A percentile compares a stretch with the other conserved stretches of the same genome.
phyloP scores from a whole-genome alignment of 2,888 invertebrate species.

The Ephialtes manifestator region DNA sequence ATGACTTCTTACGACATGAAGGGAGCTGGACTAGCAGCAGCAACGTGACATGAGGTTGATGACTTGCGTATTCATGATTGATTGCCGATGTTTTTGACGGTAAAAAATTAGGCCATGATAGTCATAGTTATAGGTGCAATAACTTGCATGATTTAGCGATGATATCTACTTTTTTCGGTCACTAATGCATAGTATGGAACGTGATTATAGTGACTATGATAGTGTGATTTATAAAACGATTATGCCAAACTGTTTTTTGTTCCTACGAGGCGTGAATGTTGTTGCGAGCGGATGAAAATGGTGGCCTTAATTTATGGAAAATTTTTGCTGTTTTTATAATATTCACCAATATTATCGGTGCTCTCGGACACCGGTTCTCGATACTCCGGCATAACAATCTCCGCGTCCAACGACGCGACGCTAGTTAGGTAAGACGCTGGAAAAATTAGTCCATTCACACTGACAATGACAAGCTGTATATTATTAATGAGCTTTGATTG shows the following conservation, averaged over 20 bases:
- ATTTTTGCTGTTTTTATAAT: conserved; percentile 51
- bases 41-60: conserved; percentile 55
- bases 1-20: conserved; percentile 41
- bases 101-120: conserved; percentile 11
- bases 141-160: conserved; percentile 44
- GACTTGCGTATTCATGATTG: conserved; percentile 27
- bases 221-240: conserved; percentile 45
- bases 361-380: conserved; percentile 73
- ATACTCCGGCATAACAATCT: conserved; percentile 75
- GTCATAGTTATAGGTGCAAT: conserved; percentile 21
- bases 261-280: conserved; percentile 59
- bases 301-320: conserved; percentile 14
- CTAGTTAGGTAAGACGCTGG: conserved; percentile 69
- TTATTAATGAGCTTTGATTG: conserved; percentile 10
- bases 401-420: conserved; percentile 65
- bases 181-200: conserved; percentile 32
- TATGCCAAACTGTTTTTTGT: conserved; percentile 44
- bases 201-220: conserved; percentile 25
- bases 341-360: conserved; percentile 76
- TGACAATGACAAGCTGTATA: conserved; percentile 25
- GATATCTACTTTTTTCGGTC: conserved; percentile 1
- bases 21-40: conserved; percentile 38
- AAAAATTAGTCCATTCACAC: conserved; percentile 70
- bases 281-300: conserved; percentile 31
- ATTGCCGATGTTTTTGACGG: conserved; percentile 1